Base-by-base conservation (phyloP, 2,113 vertebrate species). In the Speoplatyrhinus poulsoni region DNA sequence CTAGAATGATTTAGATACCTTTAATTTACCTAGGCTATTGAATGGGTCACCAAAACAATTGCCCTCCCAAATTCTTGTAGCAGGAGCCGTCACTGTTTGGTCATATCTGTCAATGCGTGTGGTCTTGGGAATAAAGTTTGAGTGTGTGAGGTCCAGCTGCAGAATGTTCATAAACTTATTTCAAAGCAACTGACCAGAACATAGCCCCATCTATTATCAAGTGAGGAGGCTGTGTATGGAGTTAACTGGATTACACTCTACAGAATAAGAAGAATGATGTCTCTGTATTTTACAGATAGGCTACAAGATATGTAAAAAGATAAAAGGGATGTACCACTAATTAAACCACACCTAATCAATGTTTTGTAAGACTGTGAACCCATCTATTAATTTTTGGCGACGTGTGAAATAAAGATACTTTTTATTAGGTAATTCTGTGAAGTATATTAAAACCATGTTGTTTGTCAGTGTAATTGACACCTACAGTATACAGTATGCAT, bases 81-180 rank as follows among this genome's bases (percentile, higher is more conserved):
- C n/a, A n/a, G n/a, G n/a, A n/a, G n/a, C n/a, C n/a, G n/a, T n/a
- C n/a, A n/a, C n/a, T n/a, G n/a, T 77, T 49, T 60, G 12, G 12
- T 36, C 68, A 50, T 56, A 13, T 67, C 48, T 75, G n/a, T 48
- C 32, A 69, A 58, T 67, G 61, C 62, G 66, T 80, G 70, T 78
- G 70, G 73, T 78, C 72, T 67, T 48, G 58, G 26, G 65, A 32
- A 52, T 73, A 80, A 72, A 67, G 65, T 60, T 57, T 10, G 10
- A 62, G 17, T 69, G 70, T 81, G 79, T 85, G 84, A 79, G 79
- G 79, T 87, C 79, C 82, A 78, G 76, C 70, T 82, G 74, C 32
- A 54, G 12, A 67, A 36, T 36, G 36, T 54, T 52, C 12, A 52
- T 1, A 0, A 17, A 12, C 46, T 62, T 32, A 9, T 1, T 46